Conservation (phyloP, 2,113 vertebrate species). For the Carlito syrichta region DNA sequence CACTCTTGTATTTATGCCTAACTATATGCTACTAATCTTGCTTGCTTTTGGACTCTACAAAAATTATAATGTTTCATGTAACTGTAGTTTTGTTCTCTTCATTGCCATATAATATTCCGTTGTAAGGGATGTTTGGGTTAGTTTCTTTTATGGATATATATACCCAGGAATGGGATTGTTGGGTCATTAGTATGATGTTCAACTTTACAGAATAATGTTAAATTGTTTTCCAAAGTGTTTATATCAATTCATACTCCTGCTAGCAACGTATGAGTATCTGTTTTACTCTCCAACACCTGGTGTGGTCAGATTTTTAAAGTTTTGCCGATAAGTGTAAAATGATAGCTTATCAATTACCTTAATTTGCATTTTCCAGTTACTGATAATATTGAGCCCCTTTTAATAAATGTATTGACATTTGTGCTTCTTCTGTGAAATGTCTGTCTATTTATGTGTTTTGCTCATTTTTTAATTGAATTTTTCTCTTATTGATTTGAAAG, state of each 20-base stretch:
- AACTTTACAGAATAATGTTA: neutral
- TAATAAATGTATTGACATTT: neutral
- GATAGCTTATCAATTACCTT: neutral
- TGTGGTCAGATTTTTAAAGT: neutral
- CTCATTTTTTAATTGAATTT: neutral
- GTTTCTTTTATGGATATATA: no score
- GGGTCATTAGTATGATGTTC: neutral
- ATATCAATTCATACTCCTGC: neutral
- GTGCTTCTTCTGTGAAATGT: neutral
- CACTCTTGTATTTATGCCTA: neutral
- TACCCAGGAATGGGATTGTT: no score
- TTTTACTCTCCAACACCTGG: neutral
- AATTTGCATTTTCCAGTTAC: neutral
- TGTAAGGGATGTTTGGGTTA: neutral
- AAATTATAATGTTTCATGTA: neutral
- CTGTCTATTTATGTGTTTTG: neutral
- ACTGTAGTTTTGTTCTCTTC: neutral
- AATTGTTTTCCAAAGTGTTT: neutral
- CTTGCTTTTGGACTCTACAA: neutral
- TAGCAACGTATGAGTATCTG: neutral
- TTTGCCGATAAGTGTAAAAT: neutral
- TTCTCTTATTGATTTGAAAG: neutral
- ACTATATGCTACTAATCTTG: neutral
- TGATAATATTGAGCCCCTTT: neutral
- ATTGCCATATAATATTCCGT: neutral